Base-by-base conservation (phyloP, 2,113 vertebrate species). In the Nicator chloris region DNA sequence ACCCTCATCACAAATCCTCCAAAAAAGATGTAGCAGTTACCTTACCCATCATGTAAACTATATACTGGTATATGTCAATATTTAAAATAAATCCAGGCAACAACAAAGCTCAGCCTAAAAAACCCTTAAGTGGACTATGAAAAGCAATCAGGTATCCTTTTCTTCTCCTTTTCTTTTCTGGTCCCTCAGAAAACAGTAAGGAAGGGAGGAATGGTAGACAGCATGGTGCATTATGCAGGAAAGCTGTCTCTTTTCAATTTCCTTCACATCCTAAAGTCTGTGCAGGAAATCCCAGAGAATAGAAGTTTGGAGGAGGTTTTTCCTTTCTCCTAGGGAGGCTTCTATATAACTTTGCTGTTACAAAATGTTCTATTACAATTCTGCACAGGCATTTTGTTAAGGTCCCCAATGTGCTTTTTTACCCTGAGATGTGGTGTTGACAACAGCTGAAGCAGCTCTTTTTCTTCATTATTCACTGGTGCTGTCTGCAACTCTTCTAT, bases 361-460 rank as follows among this genome's bases (percentile, higher is more conserved):
- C 33, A 89, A 54, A 88, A 50, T 3, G 2, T 54, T 70, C 33
- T 47, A 31, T 4, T 53, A 13, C 51, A 81, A 83, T 63, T 71
- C 84, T 92, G 56, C 82, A 28, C 57, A 93, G 64, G 50, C 76
- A 57, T 75, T 59, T 24, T 0, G 0, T 84, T 53, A 49, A 50
- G 23, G 45, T 69, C 56, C 13, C 17, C 51, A 18, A 12, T 51
- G 31, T n/a, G 21, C 35, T 88, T 82, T 82, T 95, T 96, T 98
- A 99, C 99, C 99, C 98, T 99, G 81, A 99, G 97, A 97, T 99
- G 99, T 60, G 99, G 99, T 61, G 98, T 98, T 84, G 98, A 98
- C 94, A 99, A 97, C 95, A 99, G 97, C 88, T 98, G 98, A 21
- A 99, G 97, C 50, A 99, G 97, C 71, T 99, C 99, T 86, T 97